Conservation (phyloP, 37 sponge, comb jelly and placozoan species). For the Theonella swinhoei region DNA sequence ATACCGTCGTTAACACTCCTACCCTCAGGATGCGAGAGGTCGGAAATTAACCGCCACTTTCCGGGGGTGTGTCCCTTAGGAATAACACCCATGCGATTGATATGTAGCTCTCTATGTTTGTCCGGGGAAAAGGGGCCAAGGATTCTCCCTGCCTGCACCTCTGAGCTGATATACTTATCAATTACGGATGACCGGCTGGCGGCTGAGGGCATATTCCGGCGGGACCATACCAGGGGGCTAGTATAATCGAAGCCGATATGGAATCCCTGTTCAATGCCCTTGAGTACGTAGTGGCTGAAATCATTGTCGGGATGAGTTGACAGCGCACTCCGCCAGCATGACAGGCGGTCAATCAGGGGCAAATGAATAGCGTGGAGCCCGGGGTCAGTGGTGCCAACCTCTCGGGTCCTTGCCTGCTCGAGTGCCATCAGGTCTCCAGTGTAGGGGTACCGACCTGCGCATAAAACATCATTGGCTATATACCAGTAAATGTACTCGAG, state of each 20-base stretch:
- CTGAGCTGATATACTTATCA: background rate
- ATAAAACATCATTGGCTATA: no score
- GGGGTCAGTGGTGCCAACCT: background rate
- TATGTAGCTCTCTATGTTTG: background rate
- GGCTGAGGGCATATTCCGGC: background rate
- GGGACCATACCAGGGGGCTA: background rate
- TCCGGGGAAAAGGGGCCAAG: background rate
- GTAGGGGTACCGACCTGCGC: background rate
- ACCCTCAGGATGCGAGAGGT: slow-evolving; percentile 26
- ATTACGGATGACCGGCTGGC: background rate
- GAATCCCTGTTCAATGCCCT: background rate
- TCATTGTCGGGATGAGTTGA: background rate
- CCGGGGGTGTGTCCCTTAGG: slow-evolving; percentile 20
- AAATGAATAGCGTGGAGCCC: background rate
- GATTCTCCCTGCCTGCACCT: no score
- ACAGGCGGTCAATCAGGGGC: background rate
- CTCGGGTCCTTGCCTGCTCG: background rate
- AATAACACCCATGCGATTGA: slow-evolving; percentile 21
- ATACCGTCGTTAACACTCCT: slow-evolving; percentile 29
- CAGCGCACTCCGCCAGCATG: background rate
- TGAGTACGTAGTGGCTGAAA: background rate
- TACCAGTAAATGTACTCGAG: no score
- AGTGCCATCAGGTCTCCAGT: background rate
- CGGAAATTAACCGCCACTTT: slow-evolving; percentile 20
- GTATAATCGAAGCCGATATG: background rate